These are phyloP conservation scores for Pogonognathellus flavescens DNA, from an alignment of 1,140 invertebrate species.

Conservation along the genomic window DNA sequence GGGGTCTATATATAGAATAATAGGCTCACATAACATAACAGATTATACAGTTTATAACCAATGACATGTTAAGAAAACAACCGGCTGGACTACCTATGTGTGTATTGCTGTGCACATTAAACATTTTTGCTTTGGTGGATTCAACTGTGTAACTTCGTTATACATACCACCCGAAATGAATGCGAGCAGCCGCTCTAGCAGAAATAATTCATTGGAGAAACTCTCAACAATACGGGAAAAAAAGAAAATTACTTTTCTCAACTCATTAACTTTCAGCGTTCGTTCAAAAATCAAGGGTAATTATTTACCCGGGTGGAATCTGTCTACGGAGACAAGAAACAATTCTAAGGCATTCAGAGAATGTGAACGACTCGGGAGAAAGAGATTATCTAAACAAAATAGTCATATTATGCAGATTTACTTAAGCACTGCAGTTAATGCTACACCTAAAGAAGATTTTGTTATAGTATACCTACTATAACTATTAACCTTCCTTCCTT, in stretches of 20 bases:
- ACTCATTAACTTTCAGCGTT: conserved; percentile 7
- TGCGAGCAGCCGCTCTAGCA: background rate
- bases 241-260: conserved; percentile 24
- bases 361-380: conserved; percentile 9
- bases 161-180: too few species aligned
- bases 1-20: background rate
- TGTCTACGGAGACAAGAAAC: conserved; percentile 18
- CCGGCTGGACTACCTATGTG: too few species aligned
- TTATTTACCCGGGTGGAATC: conserved; percentile 2
- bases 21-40: background rate
- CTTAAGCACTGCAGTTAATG: background rate
- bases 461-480: too few species aligned
- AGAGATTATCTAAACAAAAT: conserved; percentile 8
- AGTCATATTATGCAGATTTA: background rate
- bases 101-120: too few species aligned
- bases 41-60: too few species aligned
- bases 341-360: background rate
- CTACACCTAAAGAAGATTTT: background rate
- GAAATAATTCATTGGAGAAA: conserved; percentile 21
- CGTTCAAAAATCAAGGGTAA: conserved; percentile 26
- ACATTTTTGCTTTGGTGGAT: too few species aligned
- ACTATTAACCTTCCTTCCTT: too few species aligned
- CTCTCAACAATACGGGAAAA: background rate
- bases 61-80: too few species aligned
- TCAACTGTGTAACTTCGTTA: too few species aligned